Conservation (phyloP, 53 echinoderm and acorn worm species). For the Paracentrotus lividus region DNA sequence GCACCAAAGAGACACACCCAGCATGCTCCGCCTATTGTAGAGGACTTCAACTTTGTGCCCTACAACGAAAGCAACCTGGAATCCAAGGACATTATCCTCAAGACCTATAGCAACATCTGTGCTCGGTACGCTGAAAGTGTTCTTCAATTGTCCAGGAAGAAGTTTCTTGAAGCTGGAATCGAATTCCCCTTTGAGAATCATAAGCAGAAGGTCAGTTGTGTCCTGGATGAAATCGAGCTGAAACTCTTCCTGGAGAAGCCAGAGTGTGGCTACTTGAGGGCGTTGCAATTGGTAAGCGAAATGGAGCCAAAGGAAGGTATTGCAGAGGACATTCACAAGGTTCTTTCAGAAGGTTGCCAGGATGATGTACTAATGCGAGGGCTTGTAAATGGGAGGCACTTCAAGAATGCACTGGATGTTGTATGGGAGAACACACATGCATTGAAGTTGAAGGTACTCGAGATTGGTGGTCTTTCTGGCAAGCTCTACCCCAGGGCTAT, state of each 20-base stretch:
- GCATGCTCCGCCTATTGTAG: slow-evolving; percentile 75
- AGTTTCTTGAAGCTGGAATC: slow-evolving; percentile 52
- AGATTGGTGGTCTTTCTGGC: slow-evolving; percentile 76
- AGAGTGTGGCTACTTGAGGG: slow-evolving; percentile 72
- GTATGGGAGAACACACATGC: slow-evolving; percentile 77
- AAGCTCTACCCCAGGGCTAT: slow-evolving; percentile 74
- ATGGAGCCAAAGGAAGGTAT: slow-evolving; percentile 69
- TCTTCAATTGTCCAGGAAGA: slow-evolving; percentile 42
- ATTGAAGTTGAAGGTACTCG: slow-evolving; percentile 79
- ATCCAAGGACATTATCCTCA: slow-evolving; percentile 30
- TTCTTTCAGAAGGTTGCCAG: slow-evolving; percentile 62
- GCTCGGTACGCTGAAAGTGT: slow-evolving; percentile 46
- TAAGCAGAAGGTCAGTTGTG: neutral
- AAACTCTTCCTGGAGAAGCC: slow-evolving; percentile 61
- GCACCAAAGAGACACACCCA: slow-evolving; percentile 80
- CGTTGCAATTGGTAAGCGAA: slow-evolving; percentile 64
- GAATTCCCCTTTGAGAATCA: slow-evolving; percentile 54
- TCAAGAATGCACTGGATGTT: slow-evolving; percentile 82
- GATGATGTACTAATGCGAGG: slow-evolving; percentile 80
- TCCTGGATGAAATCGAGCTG: slow-evolving; percentile 4
- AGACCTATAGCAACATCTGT: slow-evolving; percentile 58
- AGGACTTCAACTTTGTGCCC: slow-evolving; percentile 80
- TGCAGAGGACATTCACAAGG: neutral
- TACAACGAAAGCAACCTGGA: slow-evolving; percentile 72
- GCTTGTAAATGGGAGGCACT: slow-evolving; percentile 70